These are phyloP conservation scores for Heterodera schachtii DNA, from an alignment of 1,140 invertebrate species.

Conservation along the genomic window DNA sequence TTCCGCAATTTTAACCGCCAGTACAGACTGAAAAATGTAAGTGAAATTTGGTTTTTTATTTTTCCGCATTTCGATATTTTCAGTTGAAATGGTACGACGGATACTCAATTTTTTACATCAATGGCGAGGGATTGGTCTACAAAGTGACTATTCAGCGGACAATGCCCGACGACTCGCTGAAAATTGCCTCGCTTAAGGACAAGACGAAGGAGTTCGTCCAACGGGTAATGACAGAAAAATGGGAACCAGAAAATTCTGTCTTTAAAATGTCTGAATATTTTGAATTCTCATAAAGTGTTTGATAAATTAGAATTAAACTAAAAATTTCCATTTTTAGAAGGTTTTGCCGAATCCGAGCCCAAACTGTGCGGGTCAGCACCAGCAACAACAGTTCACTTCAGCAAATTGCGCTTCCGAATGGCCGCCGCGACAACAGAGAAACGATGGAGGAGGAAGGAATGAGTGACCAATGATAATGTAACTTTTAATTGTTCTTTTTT, in stretches of 20 bases:
- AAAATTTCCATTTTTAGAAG: not conserved
- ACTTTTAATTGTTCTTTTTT: too few relatives aligned
- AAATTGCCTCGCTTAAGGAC: constrained; percentile 4
- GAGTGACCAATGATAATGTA: not conserved
- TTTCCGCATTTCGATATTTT: constrained; percentile 20
- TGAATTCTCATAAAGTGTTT: too few relatives aligned
- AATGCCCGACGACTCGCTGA: constrained; percentile 37
- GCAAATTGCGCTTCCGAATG: not conserved
- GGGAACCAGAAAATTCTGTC: too few relatives aligned
- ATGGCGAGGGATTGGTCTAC: constrained; percentile 44
- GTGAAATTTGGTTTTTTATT: constrained; percentile 2
- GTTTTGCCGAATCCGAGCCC: not conserved
- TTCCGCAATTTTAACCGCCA: constrained; percentile 30
- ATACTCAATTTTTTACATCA: constrained; percentile 45
- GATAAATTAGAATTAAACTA: too few relatives aligned
- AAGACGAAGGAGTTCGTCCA: constrained; percentile 23
- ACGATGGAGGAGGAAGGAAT: not conserved
- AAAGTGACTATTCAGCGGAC: constrained; percentile 43
- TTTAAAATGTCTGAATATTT: too few relatives aligned
- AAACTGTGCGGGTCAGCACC: not conserved
- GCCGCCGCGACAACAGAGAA: not conserved
- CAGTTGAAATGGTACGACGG: constrained; percentile 47
- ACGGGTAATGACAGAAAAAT: not conserved
- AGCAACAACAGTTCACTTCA: not conserved
- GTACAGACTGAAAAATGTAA: constrained; percentile 42